phyloP scores from a whole-genome alignment of 2,888 invertebrate genomes.

The Chymomyza amoena region DNA sequence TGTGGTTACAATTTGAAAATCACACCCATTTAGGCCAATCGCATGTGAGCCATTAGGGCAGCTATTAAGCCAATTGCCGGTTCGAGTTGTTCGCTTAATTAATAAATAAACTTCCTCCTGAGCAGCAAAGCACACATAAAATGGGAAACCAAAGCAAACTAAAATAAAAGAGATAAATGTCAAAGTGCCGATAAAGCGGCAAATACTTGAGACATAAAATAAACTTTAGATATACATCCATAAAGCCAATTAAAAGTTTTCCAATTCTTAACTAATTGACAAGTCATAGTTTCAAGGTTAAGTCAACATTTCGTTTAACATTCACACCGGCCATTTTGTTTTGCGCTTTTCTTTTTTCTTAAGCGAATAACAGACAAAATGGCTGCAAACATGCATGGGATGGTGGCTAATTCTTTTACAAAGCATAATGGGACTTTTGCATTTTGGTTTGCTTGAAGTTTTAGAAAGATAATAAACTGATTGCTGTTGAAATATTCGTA shows the following conservation, averaged over 20 bases:
- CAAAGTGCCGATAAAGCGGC: conserved; percentile 1
- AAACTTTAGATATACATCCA: background rate
- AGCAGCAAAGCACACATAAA: conserved; percentile 4
- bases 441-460: too few relatives aligned
- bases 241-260: background rate
- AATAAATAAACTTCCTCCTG: conserved; percentile 45
- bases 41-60: background rate
- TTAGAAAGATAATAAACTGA: too few relatives aligned
- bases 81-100: conserved; percentile 37
- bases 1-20: background rate
- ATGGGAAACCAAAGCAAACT: conserved; percentile 18
- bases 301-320: background rate
- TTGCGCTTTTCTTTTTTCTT: background rate
- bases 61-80: background rate
- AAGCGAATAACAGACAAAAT: too few relatives aligned
- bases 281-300: background rate
- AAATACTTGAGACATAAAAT: conserved; percentile 7
- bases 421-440: too few relatives aligned
- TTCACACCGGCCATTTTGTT: background rate
- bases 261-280: background rate
- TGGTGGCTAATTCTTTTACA: too few relatives aligned
- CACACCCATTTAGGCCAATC: background rate
- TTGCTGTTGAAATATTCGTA: too few relatives aligned
- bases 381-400: too few relatives aligned
- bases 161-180: conserved; percentile 48